phyloP scores from a whole-genome alignment of 2,113 vertebrate species.

The Regulus satrapa region DNA sequence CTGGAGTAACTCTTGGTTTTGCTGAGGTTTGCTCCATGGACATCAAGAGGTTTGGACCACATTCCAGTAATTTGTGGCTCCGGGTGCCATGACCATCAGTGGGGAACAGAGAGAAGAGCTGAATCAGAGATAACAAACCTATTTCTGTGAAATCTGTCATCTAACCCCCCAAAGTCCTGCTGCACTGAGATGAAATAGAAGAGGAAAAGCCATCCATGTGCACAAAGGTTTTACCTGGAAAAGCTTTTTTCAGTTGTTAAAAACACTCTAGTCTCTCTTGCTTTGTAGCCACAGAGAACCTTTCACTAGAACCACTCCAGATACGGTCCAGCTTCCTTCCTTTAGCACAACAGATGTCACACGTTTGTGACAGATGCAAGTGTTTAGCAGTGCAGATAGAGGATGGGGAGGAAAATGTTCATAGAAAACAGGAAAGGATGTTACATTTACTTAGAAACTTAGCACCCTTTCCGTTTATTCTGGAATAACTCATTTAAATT shows the following conservation, averaged over 20 bases:
- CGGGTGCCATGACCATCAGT: fast-evolving
- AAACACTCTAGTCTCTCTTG: neutral
- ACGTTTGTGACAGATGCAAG: neutral
- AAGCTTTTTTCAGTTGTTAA: neutral
- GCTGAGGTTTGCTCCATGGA: neutral
- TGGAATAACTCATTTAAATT: conserved; percentile 2
- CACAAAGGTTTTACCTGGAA: neutral
- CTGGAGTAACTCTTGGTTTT: neutral
- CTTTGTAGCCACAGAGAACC: conserved; percentile 10
- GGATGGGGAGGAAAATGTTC: conserved; percentile 44
- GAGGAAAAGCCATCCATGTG: neutral
- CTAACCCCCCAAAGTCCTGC: neutral
- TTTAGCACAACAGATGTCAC: conserved; percentile 1
- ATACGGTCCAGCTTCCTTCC: conserved; percentile 55
- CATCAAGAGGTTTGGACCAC: neutral
- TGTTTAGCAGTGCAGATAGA: conserved; percentile 19
- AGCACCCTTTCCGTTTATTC: neutral
- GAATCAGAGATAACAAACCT: neutral
- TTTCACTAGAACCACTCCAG: conserved; percentile 32
- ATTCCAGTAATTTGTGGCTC: neutral
- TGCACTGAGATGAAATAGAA: neutral
- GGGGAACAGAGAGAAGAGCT: neutral
- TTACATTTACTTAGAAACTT: conserved; percentile 30
- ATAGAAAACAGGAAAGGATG: conserved; percentile 60
- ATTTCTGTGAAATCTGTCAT: neutral